These are phyloP conservation scores for Sorex araneus DNA, from an alignment of 2,113 vertebrate species.

Conservation along the genomic window DNA sequence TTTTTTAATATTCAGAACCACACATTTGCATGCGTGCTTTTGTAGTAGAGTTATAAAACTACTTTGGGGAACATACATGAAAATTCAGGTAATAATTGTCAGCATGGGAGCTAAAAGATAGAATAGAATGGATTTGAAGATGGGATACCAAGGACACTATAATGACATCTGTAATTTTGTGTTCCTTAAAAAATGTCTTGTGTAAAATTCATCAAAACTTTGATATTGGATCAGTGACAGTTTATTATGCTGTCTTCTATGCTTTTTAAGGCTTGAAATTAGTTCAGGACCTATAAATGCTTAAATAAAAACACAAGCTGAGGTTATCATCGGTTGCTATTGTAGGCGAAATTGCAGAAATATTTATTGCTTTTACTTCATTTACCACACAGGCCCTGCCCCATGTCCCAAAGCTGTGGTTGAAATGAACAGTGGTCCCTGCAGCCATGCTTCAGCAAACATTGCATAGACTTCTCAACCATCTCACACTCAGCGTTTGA, in stretches of 20 bases:
- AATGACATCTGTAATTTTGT: not conserved
- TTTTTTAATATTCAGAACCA: not conserved
- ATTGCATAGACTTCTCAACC: not conserved
- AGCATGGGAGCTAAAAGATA: not conserved
- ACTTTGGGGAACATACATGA: not conserved
- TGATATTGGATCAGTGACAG: too few relatives aligned
- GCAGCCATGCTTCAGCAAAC: accelerated
- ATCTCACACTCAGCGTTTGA: not conserved
- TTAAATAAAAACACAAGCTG: not conserved
- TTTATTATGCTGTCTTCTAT: not conserved
- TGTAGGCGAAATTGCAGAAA: not conserved
- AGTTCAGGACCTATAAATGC: constrained; percentile 29
- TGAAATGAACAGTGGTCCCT: not conserved
- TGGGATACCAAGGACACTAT: not conserved
- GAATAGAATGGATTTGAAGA: not conserved
- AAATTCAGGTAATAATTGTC: not conserved
- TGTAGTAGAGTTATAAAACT: not conserved
- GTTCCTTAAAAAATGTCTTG: not conserved
- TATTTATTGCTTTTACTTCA: accelerated
- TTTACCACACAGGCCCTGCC: not conserved
- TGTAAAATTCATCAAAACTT: not conserved
- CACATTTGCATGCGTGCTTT: not conserved
- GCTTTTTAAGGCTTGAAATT: constrained; percentile 1
- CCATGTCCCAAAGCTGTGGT: not conserved
- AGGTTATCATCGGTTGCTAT: accelerated